Evolutionary conservation across 2,113 vertebrate species (phyloP), one percentile per base, ranked within the genome.

Genomic region (Cynopterus brachyotis): DNA sequence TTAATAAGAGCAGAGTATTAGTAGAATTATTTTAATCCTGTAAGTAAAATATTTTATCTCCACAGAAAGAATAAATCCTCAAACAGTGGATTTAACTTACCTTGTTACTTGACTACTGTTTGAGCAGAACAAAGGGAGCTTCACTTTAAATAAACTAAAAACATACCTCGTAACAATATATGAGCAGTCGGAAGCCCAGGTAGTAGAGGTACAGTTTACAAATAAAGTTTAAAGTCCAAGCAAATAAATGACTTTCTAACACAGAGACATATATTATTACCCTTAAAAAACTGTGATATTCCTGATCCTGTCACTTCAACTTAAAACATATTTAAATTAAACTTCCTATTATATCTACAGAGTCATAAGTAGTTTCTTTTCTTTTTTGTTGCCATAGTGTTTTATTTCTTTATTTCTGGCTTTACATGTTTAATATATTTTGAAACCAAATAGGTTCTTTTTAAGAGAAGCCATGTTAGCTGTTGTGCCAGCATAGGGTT

Each of bases 91-190:
- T 26, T 55, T 32, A 94, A 81, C 15, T 86, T 79, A n/a, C 26
- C 32, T 76, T 67, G 8, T 42, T 72, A 83, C 53, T 53, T 94
- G 57, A 79, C 57, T n/a, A 59, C 13, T 86, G 30, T 60, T 60
- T 89, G 47, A 90, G n/a, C 60, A 86, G 20, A 94, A 35, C 5
- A 85, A 92, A 30, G 89, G 40, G 16, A 79, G 45, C 10, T 83
- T 57, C 37, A 66, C 9, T 66, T 87, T 84, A 91, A 70, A 94
- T 70, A 73, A 90, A 60, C 24, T 53, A 85, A 64, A 95, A 76
- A n/a, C 26, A 82, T 3, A 47, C 17, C 26, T 76, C 47, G 9
- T 72, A 88, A 90, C 11, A 76, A 75, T 40, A 69, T 9, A 75
- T 40, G 72, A 53, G 10, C 26, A 90, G 26, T 30, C n/a, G 2